Conservation (phyloP, 37 sponge, comb jelly and placozoan genomes). For the Oscarella lobularis region DNA sequence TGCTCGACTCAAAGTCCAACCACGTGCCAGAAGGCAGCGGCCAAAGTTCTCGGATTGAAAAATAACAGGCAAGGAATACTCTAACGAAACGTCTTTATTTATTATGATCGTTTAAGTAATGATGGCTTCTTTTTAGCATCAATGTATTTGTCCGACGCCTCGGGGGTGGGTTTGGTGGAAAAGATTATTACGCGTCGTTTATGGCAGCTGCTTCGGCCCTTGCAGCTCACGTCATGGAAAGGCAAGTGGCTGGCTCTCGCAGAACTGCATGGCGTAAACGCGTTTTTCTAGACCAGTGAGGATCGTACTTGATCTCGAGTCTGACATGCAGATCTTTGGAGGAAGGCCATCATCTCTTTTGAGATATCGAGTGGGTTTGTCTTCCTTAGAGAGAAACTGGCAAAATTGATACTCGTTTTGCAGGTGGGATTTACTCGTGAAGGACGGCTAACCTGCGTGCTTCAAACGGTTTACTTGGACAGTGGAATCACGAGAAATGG, state of each 20-base stretch:
- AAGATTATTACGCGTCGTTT: conserved; percentile 9
- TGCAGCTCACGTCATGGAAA: conserved; percentile 25
- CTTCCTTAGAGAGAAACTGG: too few species aligned
- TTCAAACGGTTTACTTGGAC: too few species aligned
- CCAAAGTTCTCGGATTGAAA: neutral
- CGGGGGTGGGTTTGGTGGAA: conserved; percentile 52
- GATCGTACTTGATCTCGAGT: conserved; percentile 63
- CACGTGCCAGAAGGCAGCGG: neutral
- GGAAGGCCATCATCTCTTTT: too few species aligned
- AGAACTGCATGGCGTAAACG: neutral
- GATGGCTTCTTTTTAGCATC: conserved; percentile 25
- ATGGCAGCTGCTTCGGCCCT: conserved; percentile 58
- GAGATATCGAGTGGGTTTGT: too few species aligned
- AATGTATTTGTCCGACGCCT: conserved; percentile 37
- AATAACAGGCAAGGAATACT: neutral
- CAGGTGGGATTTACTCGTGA: too few species aligned
- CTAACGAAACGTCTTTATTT: too few species aligned
- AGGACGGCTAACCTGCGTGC: too few species aligned
- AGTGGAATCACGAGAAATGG: too few species aligned
- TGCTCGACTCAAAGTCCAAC: neutral
- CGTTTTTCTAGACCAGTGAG: conserved; percentile 39
- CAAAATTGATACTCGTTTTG: too few species aligned
- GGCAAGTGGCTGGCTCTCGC: too few species aligned
- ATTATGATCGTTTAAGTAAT: too few species aligned
- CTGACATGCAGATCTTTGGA: conserved; percentile 67